Evolutionary conservation across 2,113 vertebrate genomes (phyloP).

Genomic region (Athene cunicularia): DNA sequence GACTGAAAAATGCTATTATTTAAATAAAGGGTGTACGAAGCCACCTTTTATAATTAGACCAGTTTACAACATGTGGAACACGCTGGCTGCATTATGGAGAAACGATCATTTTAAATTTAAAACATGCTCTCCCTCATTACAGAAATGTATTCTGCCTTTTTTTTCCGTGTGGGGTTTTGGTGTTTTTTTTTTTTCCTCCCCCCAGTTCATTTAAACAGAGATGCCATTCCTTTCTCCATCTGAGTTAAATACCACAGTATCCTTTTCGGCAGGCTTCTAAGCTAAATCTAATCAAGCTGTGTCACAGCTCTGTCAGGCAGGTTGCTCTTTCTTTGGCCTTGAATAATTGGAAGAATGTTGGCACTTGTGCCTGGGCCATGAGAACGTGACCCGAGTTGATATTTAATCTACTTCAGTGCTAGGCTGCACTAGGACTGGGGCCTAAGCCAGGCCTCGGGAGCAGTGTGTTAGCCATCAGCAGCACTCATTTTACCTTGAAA

Average conservation of each 20-base stretch:
- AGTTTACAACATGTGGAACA: neutral
- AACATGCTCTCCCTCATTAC: neutral
- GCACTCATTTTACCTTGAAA: conserved; percentile 56
- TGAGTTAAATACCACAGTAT: conserved; percentile 61
- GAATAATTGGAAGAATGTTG: conserved; percentile 78
- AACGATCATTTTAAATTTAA: neutral
- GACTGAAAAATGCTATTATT: neutral
- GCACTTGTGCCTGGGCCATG: conserved; percentile 77
- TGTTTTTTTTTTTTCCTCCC: too few relatives aligned
- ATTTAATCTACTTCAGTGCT: conserved; percentile 80
- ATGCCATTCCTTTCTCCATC: conserved; percentile 58
- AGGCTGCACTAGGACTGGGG: conserved; percentile 65
- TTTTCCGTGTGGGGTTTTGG: too few relatives aligned
- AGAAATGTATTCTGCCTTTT: conserved; percentile 12
- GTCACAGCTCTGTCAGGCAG: conserved; percentile 75
- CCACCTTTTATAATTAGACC: neutral
- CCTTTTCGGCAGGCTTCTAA: conserved; percentile 76
- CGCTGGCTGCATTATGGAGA: neutral
- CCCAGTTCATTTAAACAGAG: conserved; percentile 32
- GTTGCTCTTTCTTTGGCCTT: conserved; percentile 71
- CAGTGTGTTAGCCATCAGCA: conserved; percentile 52
- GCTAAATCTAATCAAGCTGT: conserved; percentile 79
- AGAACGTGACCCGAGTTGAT: conserved; percentile 75
- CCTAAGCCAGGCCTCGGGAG: conserved; percentile 60
- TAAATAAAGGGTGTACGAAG: neutral